Percentiles rank a stretch among this genome's conserved stretches.
These are phyloP conservation scores for Potorous gilbertii DNA, from an alignment of 2,797 vertebrate genomes.

Conservation along the genomic window DNA sequence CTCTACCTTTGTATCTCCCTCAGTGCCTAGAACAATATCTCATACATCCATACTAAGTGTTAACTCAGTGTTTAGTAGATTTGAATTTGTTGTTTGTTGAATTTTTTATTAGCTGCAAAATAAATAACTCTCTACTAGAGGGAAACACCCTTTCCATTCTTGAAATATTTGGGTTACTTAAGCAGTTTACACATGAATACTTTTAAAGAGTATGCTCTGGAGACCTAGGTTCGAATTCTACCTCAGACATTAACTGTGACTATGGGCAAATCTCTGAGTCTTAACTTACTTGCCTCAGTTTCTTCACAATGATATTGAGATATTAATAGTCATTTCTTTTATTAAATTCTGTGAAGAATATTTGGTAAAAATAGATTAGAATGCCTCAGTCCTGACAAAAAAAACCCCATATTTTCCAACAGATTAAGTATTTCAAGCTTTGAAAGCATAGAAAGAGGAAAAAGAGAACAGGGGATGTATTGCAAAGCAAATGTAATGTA, in stretches of 20 bases:
- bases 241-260: background rate
- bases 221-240: background rate
- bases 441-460: background rate
- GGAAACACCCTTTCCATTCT: background rate
- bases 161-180: background rate
- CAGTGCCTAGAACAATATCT: background rate
- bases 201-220: slow-evolving; percentile 14
- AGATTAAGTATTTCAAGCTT: background rate
- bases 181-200: background rate
- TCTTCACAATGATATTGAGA: background rate
- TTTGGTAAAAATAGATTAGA: background rate
- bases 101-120: background rate
- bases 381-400: background rate
- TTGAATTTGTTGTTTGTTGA: background rate
- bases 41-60: background rate
- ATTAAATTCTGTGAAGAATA: background rate
- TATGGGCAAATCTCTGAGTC: background rate
- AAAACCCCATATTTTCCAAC: background rate
- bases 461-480: background rate
- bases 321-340: background rate
- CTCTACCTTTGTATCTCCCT: background rate
- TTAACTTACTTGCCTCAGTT: background rate
- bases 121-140: background rate
- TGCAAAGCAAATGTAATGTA: background rate
- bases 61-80: background rate